Base-by-base conservation (phyloP, 2,888 invertebrate species). In the Fragum whitleyi region DNA sequence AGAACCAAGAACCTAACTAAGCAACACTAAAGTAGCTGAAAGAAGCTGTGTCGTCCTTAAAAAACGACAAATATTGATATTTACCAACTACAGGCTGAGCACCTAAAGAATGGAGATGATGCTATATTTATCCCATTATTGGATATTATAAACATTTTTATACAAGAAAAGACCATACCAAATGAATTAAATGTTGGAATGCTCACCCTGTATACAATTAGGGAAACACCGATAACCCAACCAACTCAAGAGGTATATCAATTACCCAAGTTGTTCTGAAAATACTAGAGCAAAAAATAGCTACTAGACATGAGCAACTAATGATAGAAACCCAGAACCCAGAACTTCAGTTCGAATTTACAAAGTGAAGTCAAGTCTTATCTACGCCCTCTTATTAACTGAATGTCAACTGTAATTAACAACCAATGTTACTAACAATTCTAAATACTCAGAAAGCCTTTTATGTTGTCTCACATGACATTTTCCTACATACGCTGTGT, bases 401-500 rank as follows among this genome's bases (percentile, higher is more conserved):
- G n/a, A n/a, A n/a, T n/a, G n/a, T n/a, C n/a, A n/a, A n/a, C n/a
- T n/a, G n/a, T n/a, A n/a, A n/a, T n/a, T n/a, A n/a, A n/a, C n/a
- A n/a, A n/a, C n/a, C n/a, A n/a, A n/a, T n/a, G n/a, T 47, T 47
- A 19, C n/a, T 67, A 47, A 53, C 57, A 16, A 67, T 9, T 7
- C 67, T 74, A 7, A 67, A 74, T 36, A 65, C 74, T 16, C 55
- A 67, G 39, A n/a, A n/a, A n/a, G n/a, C n/a, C n/a, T n/a, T n/a
- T n/a, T n/a, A n/a, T n/a, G n/a, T n/a, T n/a, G n/a, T n/a, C n/a
- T n/a, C n/a, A n/a, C n/a, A n/a, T n/a, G n/a, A n/a, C n/a, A n/a
- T n/a, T n/a, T n/a, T n/a, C n/a, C n/a, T n/a, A n/a, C n/a, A n/a
- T n/a, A n/a, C n/a, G n/a, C n/a, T n/a, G n/a, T n/a, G n/a, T n/a